Evolutionary conservation across 2,888 invertebrate species (phyloP).

Genomic region (Coelopa pilipes): DNA sequence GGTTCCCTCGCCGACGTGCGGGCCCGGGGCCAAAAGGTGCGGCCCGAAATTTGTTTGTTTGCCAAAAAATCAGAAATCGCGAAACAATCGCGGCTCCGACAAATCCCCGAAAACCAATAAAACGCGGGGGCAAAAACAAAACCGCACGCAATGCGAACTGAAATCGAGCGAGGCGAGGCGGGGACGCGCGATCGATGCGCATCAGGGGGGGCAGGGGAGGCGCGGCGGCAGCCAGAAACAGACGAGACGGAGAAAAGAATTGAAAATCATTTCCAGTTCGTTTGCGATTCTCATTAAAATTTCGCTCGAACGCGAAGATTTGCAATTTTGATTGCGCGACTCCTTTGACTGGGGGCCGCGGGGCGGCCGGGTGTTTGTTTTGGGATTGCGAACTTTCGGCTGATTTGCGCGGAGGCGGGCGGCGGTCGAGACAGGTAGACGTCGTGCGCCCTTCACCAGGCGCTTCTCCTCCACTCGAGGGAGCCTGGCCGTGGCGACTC

Average conservation of each 20-base stretch:
- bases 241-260: constrained; percentile 47
- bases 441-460: too few species aligned
- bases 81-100: constrained; percentile 21
- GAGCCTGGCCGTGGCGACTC: too few species aligned
- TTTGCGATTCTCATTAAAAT: constrained; percentile 63
- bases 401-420: too few species aligned
- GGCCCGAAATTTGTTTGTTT: constrained; percentile 18
- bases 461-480: too few species aligned
- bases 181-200: too few species aligned
- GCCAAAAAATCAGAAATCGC: constrained; percentile 33
- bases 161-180: background rate
- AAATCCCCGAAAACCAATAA: background rate
- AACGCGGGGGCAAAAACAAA: background rate
- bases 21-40: background rate
- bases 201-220: constrained; percentile 34
- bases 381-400: too few species aligned
- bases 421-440: too few species aligned
- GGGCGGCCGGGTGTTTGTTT: background rate
- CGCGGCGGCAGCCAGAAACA: constrained; percentile 12
- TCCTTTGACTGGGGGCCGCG: background rate
- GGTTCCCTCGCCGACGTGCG: too few species aligned
- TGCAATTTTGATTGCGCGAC: constrained; percentile 17
- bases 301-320: constrained; percentile 45
- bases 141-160: background rate
- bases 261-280: constrained; percentile 63